Percentiles rank a stretch among this genome's conserved stretches.
These are phyloP conservation scores for Adelphocoris suturalis DNA, from an alignment of 2,888 invertebrate species.

Conservation along the genomic window DNA sequence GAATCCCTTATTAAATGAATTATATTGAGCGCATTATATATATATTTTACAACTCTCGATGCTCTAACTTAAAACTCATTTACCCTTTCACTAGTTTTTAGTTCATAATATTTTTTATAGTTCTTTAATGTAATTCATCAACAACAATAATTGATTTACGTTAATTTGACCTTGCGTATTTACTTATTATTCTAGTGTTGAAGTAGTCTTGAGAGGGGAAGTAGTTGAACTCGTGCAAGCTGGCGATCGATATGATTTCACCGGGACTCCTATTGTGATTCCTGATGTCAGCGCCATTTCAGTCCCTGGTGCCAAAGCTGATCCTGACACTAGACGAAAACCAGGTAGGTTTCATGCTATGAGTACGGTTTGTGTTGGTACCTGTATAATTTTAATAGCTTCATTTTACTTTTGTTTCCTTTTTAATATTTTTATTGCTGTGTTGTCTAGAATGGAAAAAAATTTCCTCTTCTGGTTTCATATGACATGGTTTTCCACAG, in stretches of 20 bases:
- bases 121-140: too few species aligned
- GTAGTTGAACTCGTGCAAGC: constrained; percentile 97
- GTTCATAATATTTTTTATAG: too few species aligned
- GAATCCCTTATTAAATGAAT: too few species aligned
- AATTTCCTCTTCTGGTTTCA: too few species aligned
- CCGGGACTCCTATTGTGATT: constrained; percentile 96
- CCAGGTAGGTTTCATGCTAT: constrained; percentile 4
- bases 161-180: background rate
- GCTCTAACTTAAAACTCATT: too few species aligned
- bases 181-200: constrained; percentile 82
- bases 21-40: too few species aligned
- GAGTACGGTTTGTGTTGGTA: background rate
- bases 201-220: constrained; percentile 96
- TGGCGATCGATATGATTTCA: constrained; percentile 92
- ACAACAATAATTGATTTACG: too few species aligned
- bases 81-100: too few species aligned
- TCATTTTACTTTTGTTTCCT: too few species aligned
- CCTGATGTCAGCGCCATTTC: constrained; percentile 95
- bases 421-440: too few species aligned
- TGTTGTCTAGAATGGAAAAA: too few species aligned
- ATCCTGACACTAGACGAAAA: constrained; percentile 78
- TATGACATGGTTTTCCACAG: constrained; percentile 76
- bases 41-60: too few species aligned
- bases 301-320: constrained; percentile 92
- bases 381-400: background rate